Evolutionary conservation across 2,797 vertebrate genomes (phyloP).

Genomic region (Xenops minutus): DNA sequence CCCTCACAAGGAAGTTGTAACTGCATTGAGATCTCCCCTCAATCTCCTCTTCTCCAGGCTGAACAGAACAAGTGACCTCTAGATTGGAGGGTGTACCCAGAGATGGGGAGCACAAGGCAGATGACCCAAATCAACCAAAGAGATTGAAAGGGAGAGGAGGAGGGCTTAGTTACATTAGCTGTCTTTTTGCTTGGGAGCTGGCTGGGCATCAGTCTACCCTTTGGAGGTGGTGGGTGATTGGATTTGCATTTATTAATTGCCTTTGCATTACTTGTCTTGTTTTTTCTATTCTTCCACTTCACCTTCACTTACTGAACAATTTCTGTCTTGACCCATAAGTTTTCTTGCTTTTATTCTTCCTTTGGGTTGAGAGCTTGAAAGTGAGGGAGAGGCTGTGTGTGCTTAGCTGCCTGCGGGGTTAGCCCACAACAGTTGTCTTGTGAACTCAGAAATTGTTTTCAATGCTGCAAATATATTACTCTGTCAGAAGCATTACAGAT

Average conservation of each 20-base stretch:
- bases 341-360: background rate
- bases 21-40: too few species aligned
- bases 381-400: background rate
- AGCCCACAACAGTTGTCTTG: background rate
- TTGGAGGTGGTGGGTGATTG: background rate
- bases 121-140: background rate
- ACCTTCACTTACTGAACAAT: background rate
- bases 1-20: too few species aligned
- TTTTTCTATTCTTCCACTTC: background rate
- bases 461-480: background rate
- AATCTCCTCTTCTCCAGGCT: background rate
- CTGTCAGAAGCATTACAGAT: background rate
- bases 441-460: background rate
- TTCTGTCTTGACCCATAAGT: background rate
- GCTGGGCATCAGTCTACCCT: background rate
- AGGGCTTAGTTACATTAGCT: background rate
- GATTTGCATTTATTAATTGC: background rate
- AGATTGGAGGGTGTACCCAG: fast-evolving
- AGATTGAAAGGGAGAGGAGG: background rate
- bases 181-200: background rate
- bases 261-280: background rate
- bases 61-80: background rate
- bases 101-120: background rate
- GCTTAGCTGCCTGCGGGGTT: background rate
- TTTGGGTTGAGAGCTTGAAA: background rate